Evolutionary conservation across 2,113 vertebrate genomes (phyloP).

Genomic region (Galemys pyrenaicus): DNA sequence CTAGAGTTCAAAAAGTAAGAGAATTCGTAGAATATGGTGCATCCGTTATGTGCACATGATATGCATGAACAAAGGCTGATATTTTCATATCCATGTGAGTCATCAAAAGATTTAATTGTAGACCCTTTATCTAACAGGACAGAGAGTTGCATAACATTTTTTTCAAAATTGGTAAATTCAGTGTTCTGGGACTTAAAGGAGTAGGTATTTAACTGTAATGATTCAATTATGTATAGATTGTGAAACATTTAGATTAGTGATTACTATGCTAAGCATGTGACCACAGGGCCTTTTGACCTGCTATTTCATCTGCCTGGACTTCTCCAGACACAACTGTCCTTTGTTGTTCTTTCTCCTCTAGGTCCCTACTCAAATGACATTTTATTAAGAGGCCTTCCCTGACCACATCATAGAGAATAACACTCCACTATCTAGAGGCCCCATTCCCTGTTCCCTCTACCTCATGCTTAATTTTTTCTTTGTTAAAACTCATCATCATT

Average conservation of each 20-base stretch:
- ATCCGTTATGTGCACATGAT: neutral
- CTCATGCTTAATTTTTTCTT: neutral
- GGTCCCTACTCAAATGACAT: neutral
- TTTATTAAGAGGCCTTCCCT: neutral
- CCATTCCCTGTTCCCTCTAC: neutral
- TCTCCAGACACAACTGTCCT: neutral
- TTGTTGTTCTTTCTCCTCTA: neutral
- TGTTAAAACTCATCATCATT: neutral
- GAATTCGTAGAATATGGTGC: neutral
- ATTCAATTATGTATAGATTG: neutral
- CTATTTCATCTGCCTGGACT: neutral
- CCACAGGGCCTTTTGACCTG: neutral
- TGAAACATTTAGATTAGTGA: neutral
- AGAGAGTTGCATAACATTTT: neutral
- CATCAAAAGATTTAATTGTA: slow-evolving; percentile 5
- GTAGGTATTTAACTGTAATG: neutral
- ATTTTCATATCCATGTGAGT: neutral
- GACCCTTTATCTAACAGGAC: neutral
- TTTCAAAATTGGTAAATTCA: neutral
- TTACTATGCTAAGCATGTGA: neutral
- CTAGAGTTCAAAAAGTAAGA: neutral
- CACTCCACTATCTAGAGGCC: neutral
- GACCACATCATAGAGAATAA: neutral
- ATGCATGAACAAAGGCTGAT: neutral
- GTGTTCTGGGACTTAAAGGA: neutral